phyloP scores from a whole-genome alignment of 2,797 vertebrate species.

The Danio tinwini region DNA sequence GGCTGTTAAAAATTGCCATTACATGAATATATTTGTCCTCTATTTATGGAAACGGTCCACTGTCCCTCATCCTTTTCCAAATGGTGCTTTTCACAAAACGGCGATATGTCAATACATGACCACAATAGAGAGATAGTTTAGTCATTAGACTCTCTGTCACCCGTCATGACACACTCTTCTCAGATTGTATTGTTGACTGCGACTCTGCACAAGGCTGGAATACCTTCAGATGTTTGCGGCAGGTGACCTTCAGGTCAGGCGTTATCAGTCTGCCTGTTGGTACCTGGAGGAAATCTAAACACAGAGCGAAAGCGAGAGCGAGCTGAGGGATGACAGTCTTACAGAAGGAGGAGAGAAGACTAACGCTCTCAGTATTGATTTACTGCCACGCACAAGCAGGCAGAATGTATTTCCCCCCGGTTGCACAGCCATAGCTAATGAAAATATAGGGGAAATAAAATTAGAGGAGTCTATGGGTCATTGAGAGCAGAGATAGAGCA shows the following conservation, averaged over 20 bases:
- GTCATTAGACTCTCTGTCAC: slow-evolving; percentile 1
- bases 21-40: neutral
- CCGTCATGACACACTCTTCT: neutral
- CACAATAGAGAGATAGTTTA: slow-evolving; percentile 22
- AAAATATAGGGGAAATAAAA: slow-evolving; percentile 47
- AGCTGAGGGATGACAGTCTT: slow-evolving; percentile 34
- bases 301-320: neutral
- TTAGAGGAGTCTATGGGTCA: slow-evolving; percentile 40
- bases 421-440: slow-evolving; percentile 37
- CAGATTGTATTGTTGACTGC: neutral
- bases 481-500: slow-evolving; percentile 20
- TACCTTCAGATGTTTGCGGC: slow-evolving; percentile 21
- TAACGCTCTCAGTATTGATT: slow-evolving; percentile 44
- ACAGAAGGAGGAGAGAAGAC: slow-evolving; percentile 23
- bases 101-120: neutral
- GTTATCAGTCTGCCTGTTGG: slow-evolving; percentile 29
- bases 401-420: slow-evolving; percentile 42
- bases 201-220: slow-evolving; percentile 1
- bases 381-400: slow-evolving; percentile 41
- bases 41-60: neutral
- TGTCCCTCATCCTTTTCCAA: neutral
- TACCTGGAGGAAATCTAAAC: slow-evolving; percentile 25
- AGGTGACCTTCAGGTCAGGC: slow-evolving; percentile 35
- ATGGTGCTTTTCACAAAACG: neutral
- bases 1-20: neutral